These are phyloP conservation scores for Picathartes gymnocephalus DNA, from an alignment of 2,113 vertebrate species.

Conservation along the genomic window DNA sequence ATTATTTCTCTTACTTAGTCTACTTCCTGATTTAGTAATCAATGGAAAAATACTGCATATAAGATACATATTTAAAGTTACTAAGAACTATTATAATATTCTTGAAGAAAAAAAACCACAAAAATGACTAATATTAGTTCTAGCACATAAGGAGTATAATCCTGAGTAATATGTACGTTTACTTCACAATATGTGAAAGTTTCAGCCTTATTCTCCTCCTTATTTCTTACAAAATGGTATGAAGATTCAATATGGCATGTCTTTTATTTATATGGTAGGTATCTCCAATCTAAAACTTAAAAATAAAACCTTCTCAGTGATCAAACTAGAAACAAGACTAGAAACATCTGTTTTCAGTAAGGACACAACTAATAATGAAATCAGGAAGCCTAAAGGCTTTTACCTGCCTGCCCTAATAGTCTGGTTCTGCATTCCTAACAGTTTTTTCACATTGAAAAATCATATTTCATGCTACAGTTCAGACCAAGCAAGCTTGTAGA, in stretches of 20 bases:
- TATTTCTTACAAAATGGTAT: neutral
- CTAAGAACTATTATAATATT: neutral
- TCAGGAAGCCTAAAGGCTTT: neutral
- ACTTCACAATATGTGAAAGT: neutral
- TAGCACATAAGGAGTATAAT: neutral
- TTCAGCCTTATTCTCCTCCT: neutral
- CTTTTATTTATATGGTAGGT: neutral
- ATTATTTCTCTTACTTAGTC: neutral
- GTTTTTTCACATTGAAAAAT: neutral
- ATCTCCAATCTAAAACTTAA: neutral
- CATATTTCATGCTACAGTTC: neutral
- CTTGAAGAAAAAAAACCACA: neutral
- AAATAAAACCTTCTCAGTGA: neutral
- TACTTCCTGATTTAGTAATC: neutral
- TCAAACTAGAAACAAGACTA: neutral
- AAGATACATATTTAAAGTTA: neutral
- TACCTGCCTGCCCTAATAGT: neutral
- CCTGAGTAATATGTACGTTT: neutral
- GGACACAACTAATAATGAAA: neutral
- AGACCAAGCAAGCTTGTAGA: neutral
- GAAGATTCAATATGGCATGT: neutral
- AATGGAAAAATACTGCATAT: neutral
- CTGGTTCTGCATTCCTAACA: neutral
- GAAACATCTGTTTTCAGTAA: neutral
- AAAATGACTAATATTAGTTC: neutral